Conservation (phyloP, 64 coral and sea anemone species). For the Cladopsammia gracilis region DNA sequence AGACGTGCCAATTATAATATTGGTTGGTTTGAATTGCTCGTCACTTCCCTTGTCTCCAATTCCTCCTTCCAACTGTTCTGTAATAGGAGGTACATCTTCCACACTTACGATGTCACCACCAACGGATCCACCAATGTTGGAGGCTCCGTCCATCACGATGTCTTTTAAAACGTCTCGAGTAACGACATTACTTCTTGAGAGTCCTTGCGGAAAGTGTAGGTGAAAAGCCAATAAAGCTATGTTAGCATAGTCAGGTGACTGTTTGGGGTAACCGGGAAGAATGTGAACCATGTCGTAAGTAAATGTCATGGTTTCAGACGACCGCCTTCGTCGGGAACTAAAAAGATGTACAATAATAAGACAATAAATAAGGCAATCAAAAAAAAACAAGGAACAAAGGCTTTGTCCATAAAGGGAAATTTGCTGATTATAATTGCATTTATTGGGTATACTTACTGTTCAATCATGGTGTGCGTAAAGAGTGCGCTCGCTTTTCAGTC, state of each 20-base stretch:
- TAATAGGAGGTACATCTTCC: background rate
- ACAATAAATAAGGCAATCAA: too few species aligned
- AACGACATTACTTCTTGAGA: background rate
- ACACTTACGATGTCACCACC: background rate
- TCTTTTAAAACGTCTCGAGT: background rate
- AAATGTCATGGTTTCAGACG: background rate
- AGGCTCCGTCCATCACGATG: background rate
- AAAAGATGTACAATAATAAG: background rate
- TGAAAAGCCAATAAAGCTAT: background rate
- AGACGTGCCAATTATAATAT: background rate
- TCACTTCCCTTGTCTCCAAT: background rate
- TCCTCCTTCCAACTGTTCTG: background rate
- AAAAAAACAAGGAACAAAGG: background rate
- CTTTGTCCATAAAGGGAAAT: background rate
- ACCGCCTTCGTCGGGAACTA: background rate
- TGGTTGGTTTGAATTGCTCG: too few species aligned
- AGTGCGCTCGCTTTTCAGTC: too few species aligned
- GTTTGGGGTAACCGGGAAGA: conserved; percentile 22
- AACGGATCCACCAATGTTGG: background rate
- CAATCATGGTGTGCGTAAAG: too few species aligned
- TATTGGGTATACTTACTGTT: too few species aligned
- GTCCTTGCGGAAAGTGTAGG: background rate
- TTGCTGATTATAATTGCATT: too few species aligned
- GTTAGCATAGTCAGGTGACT: background rate
- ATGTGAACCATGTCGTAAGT: conserved; percentile 21